Evolutionary conservation across 2,888 invertebrate species (phyloP).

Genomic region (Chouioia cunea): DNA sequence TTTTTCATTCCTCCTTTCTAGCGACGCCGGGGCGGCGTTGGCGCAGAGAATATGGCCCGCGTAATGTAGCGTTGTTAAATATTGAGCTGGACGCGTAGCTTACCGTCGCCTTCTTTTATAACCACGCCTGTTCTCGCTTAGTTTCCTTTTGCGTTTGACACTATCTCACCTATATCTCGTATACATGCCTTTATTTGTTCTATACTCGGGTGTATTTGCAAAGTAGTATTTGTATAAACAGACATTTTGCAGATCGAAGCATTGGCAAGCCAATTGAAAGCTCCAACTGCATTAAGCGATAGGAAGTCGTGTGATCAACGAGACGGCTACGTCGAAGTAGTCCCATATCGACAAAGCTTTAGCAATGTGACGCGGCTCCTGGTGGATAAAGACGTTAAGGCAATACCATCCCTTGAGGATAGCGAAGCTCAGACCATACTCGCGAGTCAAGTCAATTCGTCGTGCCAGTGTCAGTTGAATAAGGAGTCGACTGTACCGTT

Average conservation of each 20-base stretch:
- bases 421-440: constrained; percentile 77
- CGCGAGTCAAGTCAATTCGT: constrained; percentile 77
- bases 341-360: constrained; percentile 71
- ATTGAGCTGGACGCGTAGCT: constrained; percentile 14
- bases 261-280: constrained; percentile 51
- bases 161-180: too few species aligned
- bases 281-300: constrained; percentile 69
- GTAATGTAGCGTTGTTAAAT: constrained; percentile 40
- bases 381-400: constrained; percentile 74
- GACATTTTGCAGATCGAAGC: constrained; percentile 49
- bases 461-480: constrained; percentile 76
- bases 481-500: constrained; percentile 45
- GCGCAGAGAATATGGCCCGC: too few species aligned
- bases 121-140: not conserved
- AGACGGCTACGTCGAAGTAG: constrained; percentile 79
- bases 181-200: too few species aligned
- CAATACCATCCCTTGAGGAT: constrained; percentile 69
- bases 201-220: too few species aligned
- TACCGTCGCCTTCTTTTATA: not conserved
- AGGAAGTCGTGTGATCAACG: constrained; percentile 73
- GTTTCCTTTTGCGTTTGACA: not conserved
- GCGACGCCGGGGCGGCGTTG: not conserved
- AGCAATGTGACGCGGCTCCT: constrained; percentile 73
- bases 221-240: too few species aligned
- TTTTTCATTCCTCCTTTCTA: not conserved